Conservation (phyloP, 23 tunicate genomes). For the Aplidium turbinatum region DNA sequence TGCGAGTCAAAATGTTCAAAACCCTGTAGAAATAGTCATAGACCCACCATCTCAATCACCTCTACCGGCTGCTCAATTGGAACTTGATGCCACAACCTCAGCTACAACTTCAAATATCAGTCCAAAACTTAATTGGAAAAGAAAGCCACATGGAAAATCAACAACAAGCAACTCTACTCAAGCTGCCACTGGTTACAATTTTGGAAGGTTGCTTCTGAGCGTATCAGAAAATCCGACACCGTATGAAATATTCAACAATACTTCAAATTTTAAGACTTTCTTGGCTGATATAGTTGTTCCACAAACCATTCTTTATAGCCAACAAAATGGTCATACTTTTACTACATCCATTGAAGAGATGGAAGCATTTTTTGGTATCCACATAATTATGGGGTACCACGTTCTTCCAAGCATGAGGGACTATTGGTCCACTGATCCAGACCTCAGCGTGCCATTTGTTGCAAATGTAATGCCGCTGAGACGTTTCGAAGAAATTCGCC, state of each 20-base stretch:
- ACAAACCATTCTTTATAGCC: slow-evolving; percentile 19
- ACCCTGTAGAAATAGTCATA: no score
- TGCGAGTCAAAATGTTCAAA: no score
- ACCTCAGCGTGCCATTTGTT: not conserved
- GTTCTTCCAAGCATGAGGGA: slow-evolving; percentile 8
- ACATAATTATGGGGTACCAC: slow-evolving; percentile 24
- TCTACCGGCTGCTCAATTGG: no score
- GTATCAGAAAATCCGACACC: not conserved
- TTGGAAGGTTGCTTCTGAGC: not conserved
- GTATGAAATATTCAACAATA: not conserved
- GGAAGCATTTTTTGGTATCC: slow-evolving; percentile 24
- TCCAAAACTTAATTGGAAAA: no score
- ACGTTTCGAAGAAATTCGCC: slow-evolving; percentile 8
- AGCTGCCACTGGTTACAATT: no score
- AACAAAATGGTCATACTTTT: slow-evolving; percentile 25
- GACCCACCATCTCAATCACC: no score
- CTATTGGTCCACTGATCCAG: slow-evolving; percentile 24
- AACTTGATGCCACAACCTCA: no score
- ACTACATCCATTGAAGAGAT: slow-evolving; percentile 4
- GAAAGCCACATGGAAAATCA: no score
- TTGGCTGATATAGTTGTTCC: slow-evolving; percentile 7
- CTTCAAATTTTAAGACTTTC: not conserved
- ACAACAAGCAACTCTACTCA: no score
- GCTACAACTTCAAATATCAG: no score
- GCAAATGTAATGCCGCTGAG: slow-evolving; percentile 11